Base-by-base conservation (phyloP, 2,797 vertebrate species). In the Pygocentrus nattereri region DNA sequence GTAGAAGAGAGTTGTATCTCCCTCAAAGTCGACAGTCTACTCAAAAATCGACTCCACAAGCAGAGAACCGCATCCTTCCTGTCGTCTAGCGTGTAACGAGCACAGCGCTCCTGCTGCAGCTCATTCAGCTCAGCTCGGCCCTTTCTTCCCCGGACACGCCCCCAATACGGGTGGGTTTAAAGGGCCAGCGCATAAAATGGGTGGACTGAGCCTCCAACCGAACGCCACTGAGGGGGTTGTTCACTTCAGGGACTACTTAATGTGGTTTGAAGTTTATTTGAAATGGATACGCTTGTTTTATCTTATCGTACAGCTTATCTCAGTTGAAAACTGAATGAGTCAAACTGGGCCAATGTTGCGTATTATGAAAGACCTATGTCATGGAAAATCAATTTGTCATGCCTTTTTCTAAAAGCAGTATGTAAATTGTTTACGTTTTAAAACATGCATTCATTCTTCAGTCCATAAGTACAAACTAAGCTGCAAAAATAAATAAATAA, bases 51-150 rank as follows among this genome's bases (percentile, higher is more conserved):
- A 25, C 21, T 41, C 18, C 34, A 68, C 31, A 31, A 2, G 27
- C 27, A 15, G 49, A 31, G 18, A 27, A 54, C 73, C 84, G 82
- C 87, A 88, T 88, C 87, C 75, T 81, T 81, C 82, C 84, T 85
- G 84, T 65, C 3, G 31, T 16, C n/a, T 68, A 25, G 56, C 58
- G 23, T 38, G 21, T 73, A 49, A 80, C 50, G 44, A 70, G 71
- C 38, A 75, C 30, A 27, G 41, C 7, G 13, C 41, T 44, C 11
- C 8, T 7, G 72, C 72, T 65, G 54, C 68, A 16, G 47, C 64
- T 85, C 54, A 59, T 34, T 31, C 30, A 68, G 7, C 59, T 0
- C 82, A 75, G 72, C 65, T 70, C 80, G 16, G 64, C 79, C 79
- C 68, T 31, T 82, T 74, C 58, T 61, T 34, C 73, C 49, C 7